Evolutionary conservation across 2,888 invertebrate species (phyloP), one percentile per base, ranked within the genome.

Genomic region (Philaethria dido): DNA sequence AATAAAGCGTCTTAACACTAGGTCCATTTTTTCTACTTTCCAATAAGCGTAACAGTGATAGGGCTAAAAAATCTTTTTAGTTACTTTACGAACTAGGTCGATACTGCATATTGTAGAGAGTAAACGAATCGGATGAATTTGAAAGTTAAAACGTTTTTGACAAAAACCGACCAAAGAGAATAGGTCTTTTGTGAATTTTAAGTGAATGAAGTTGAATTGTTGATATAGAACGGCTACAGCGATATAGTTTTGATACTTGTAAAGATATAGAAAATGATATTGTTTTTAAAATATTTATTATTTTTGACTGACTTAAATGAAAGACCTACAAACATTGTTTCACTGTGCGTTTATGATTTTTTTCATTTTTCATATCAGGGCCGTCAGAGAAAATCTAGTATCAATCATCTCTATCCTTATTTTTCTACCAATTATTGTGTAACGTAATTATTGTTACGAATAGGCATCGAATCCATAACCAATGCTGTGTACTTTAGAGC

Each of bases 101-200:
- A 9, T 52, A 11, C 16, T 20, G 39, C 20, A 55, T 22, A 55
- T 14, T 22, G 20, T 55, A 55, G 14, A 39, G 39, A 57, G 55
- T 57, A 57, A 57, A 57, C 39, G 55, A 22, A 14, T 39, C 55
- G 55, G 13, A 39, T 18, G 22, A 57, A 57, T 57, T 29, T 57
- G 55, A 57, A 57, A 57, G 55, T 57, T 42, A 57, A 57, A 57
- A 39, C 55, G 55, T 22, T 57, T 42, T n/a, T 8, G 39, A 39
- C 22, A 57, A 57, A 57, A 57, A 39, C 18, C 22, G 39, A 57
- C 39, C 14, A 39, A 57, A 39, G n/a, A 39, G 39, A 57, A 39
- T 57, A 57, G 55, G 39, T 39, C 39, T 36, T 57, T 57, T 57
- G 39, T 57, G 55, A 57, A 42, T 57, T 57, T 57, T 22, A 57